Evolutionary conservation across 1,140 invertebrate genomes (phyloP).

Genomic region (Alviniconcha marisindica): DNA sequence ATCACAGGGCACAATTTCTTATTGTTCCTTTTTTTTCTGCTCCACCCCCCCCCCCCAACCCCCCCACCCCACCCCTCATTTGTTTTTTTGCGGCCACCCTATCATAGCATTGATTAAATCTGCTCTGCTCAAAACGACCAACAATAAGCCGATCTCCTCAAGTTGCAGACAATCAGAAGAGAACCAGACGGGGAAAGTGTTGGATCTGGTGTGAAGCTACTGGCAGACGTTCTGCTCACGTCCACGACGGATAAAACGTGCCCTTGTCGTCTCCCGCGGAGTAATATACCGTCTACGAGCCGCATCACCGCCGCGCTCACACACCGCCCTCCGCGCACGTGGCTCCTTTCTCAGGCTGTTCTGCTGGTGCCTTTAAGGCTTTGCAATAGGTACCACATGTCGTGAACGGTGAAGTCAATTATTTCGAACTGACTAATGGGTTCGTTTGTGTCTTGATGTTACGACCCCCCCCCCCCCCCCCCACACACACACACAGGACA

Average conservation of each 20-base stretch:
- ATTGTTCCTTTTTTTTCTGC: no score
- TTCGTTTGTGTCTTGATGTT: no score
- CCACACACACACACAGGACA: no score
- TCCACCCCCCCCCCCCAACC: no score
- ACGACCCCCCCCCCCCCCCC: no score
- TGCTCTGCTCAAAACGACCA: no score
- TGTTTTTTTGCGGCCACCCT: no score
- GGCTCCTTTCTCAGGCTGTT: conserved; percentile 7
- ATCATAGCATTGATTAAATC: no score
- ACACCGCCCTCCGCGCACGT: neutral
- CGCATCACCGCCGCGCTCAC: neutral
- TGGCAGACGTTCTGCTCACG: neutral
- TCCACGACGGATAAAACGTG: neutral
- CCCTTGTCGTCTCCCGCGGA: neutral
- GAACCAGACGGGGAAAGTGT: neutral
- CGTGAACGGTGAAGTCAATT: neutral
- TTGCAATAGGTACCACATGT: conserved; percentile 6
- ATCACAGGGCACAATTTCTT: no score
- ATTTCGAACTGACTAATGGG: neutral
- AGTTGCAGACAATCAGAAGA: neutral
- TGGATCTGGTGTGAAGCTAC: neutral
- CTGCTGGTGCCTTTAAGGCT: no score
- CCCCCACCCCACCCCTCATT: no score
- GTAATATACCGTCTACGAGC: neutral
- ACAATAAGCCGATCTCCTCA: no score